Evolutionary conservation across 2,888 invertebrate species (phyloP).

Genomic region (Pollenia labialis): DNA sequence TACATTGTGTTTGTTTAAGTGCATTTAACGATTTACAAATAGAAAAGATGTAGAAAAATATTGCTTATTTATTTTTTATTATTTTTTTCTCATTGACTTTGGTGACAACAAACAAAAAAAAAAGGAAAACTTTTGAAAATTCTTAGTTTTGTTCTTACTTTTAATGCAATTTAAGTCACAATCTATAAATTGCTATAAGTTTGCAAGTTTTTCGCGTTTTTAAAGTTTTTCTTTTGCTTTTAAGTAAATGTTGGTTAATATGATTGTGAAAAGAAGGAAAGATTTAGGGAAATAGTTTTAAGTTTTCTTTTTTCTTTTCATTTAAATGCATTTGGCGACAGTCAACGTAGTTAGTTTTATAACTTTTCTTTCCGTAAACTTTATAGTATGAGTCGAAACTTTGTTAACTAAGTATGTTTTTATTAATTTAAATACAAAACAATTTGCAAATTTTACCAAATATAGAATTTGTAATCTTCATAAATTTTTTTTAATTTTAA

Average conservation of each 20-base stretch:
- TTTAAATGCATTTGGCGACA: constrained; percentile 1
- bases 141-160: background rate
- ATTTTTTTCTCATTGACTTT: constrained; percentile 11
- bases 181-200: background rate
- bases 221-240: background rate
- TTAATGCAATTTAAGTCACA: constrained; percentile 12
- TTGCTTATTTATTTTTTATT: constrained; percentile 27
- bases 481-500: no score
- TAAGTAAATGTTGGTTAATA: constrained; percentile 5
- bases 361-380: background rate
- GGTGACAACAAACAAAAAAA: background rate
- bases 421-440: no score
- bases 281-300: background rate
- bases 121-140: background rate
- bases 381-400: background rate
- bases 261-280: background rate
- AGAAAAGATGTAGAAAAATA: constrained; percentile 36
- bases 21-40: constrained; percentile 63
- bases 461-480: no score
- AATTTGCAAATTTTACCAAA: no score
- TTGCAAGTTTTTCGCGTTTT: background rate
- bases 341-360: background rate
- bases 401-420: background rate
- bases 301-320: background rate
- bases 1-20: constrained; percentile 44